Conservation (phyloP, 2,797 vertebrate genomes). For the Notamacropus eugenii region DNA sequence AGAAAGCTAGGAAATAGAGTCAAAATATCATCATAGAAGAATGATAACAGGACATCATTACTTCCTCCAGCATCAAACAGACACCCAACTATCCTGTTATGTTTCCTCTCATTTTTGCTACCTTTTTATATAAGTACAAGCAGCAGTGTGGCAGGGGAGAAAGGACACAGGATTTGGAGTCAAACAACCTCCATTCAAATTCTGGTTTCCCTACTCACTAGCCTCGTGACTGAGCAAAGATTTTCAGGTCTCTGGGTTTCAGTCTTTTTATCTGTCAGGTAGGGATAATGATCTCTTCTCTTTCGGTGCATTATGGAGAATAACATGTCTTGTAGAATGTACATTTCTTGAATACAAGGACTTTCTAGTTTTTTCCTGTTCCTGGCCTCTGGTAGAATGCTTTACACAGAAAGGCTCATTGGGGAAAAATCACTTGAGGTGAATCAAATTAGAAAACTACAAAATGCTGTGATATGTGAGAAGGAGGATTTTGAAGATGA, state of each 20-base stretch:
- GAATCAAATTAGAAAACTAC: background rate
- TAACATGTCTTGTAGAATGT: background rate
- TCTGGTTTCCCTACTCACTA: background rate
- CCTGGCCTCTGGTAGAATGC: background rate
- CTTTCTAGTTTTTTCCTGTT: background rate
- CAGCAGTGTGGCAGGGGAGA: background rate
- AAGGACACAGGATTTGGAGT: background rate
- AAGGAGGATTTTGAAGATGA: background rate
- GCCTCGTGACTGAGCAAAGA: background rate
- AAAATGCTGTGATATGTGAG: background rate
- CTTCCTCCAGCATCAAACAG: background rate
- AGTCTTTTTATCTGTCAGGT: background rate
- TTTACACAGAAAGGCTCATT: background rate
- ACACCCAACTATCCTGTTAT: background rate
- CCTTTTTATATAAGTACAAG: background rate
- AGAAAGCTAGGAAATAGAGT: background rate
- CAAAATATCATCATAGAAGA: background rate
- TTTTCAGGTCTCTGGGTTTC: background rate
- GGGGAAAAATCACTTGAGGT: background rate
- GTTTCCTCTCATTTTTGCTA: background rate
- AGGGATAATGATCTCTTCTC: background rate
- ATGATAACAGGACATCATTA: background rate
- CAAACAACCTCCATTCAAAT: background rate
- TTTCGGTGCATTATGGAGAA: background rate
- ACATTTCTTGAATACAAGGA: background rate